Conservation (phyloP, 1,140 invertebrate species). For the Bombus consobrinus region DNA sequence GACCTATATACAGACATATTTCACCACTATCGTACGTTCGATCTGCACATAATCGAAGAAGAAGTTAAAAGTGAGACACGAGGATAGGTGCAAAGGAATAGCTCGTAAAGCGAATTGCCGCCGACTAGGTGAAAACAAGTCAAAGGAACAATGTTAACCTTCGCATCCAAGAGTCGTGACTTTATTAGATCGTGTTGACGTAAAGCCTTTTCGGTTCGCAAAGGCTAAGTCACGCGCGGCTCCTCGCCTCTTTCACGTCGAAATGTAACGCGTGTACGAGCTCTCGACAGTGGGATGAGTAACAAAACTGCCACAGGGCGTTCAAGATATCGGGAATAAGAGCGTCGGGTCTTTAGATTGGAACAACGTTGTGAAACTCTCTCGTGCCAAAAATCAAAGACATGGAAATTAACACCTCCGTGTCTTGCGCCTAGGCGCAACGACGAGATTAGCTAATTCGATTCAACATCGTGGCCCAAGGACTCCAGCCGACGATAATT, state of each 20-base stretch:
- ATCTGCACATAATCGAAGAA: background rate
- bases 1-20: no score
- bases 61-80: constrained; percentile 53
- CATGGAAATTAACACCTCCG: constrained; percentile 76
- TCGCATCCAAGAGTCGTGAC: constrained; percentile 43
- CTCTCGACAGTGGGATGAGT: constrained; percentile 12
- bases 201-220: constrained; percentile 51
- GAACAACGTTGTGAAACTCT: constrained; percentile 39
- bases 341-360: constrained; percentile 1
- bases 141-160: constrained; percentile 68
- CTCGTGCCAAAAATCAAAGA: constrained; percentile 78
- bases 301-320: constrained; percentile 37
- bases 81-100: constrained; percentile 22
- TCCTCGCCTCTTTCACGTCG: constrained; percentile 57
- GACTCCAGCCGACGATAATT: constrained; percentile 57
- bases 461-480: constrained; percentile 62
- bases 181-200: constrained; percentile 68
- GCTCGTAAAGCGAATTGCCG: constrained; percentile 41
- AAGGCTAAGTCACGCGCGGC: constrained; percentile 41
- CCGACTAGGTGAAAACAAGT: constrained; percentile 61
- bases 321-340: background rate
- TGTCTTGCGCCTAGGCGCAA: constrained; percentile 25
- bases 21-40: no score
- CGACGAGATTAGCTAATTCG: constrained; percentile 70
- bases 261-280: constrained; percentile 47